Evolutionary conservation across 2,113 vertebrate species (phyloP).

Genomic region (rabbit (Oryctolagus cuniculus)): DNA sequence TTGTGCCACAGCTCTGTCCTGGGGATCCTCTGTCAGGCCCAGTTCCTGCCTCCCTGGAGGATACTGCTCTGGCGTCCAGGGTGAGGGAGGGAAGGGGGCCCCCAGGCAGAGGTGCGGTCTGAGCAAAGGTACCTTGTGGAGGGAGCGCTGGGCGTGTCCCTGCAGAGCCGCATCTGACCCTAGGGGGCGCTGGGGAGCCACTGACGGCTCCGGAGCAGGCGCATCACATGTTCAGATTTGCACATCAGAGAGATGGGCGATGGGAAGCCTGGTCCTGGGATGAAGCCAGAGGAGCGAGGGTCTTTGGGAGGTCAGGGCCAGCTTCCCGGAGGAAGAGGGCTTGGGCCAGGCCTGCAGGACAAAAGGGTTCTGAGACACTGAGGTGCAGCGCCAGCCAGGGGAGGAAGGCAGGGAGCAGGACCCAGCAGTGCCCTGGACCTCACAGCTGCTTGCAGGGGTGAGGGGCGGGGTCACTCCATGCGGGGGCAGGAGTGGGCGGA

Average conservation of each 20-base stretch:
- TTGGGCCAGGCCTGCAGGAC: not conserved
- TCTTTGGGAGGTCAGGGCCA: not conserved
- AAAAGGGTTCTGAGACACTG: not conserved
- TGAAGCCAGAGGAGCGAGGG: not conserved
- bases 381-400: not conserved
- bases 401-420: not conserved
- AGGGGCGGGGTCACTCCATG: too few relatives aligned
- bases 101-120: not conserved
- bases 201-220: not conserved
- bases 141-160: not conserved
- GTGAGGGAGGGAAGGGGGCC: not conserved
- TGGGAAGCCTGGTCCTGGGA: not conserved
- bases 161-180: not conserved
- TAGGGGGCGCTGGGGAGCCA: not conserved
- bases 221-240: not conserved
- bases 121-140: not conserved
- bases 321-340: not conserved
- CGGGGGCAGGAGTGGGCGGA: too few relatives aligned
- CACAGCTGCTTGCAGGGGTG: too few relatives aligned
- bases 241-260: not conserved
- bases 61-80: not conserved
- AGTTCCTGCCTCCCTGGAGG: conserved; percentile 6
- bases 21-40: not conserved
- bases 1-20: not conserved
- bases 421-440: not conserved